phyloP scores from a whole-genome alignment of 2,888 invertebrate genomes.

The Callyntrura sp. region DNA sequence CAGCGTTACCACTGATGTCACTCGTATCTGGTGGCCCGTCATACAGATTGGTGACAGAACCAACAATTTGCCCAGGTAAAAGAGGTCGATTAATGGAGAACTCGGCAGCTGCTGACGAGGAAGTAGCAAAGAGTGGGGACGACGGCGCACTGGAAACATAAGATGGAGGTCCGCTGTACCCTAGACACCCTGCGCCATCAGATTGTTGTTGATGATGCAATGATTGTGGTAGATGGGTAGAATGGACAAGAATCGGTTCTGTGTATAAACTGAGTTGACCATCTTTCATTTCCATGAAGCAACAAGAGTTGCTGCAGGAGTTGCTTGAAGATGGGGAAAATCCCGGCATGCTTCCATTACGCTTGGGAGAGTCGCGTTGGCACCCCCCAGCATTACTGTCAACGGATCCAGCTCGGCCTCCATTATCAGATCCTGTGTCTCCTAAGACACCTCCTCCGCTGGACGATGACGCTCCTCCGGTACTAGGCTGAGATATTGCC shows the following conservation, averaged over 20 bases:
- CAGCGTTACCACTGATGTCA: neutral
- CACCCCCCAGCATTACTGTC: neutral
- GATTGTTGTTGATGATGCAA: neutral
- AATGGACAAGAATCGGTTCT: constrained; percentile 49
- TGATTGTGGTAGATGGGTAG: constrained; percentile 18
- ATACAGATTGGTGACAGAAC: constrained; percentile 62
- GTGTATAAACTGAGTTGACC: constrained; percentile 48
- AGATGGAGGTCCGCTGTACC: constrained; percentile 94
- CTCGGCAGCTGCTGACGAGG: constrained; percentile 86
- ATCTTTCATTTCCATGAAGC: constrained; percentile 67
- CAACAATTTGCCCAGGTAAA: constrained; percentile 60
- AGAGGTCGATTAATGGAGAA: constrained; percentile 32
- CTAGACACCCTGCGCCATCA: constrained; percentile 86
- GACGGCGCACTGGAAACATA: constrained; percentile 93
- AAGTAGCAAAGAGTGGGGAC: constrained; percentile 90
- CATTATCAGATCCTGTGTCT: neutral
- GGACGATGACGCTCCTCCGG: neutral
- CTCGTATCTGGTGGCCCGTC: constrained; percentile 4
- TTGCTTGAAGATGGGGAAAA: constrained; percentile 77
- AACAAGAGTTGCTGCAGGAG: constrained; percentile 62
- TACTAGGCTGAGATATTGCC: constrained; percentile 31
- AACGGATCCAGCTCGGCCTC: constrained; percentile 23
- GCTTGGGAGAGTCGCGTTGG: constrained; percentile 58
- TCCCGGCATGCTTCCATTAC: constrained; percentile 65
- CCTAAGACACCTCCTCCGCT: neutral